These are phyloP conservation scores for Malurus melanocephalus DNA, from an alignment of 2,113 vertebrate species.

Conservation along the genomic window DNA sequence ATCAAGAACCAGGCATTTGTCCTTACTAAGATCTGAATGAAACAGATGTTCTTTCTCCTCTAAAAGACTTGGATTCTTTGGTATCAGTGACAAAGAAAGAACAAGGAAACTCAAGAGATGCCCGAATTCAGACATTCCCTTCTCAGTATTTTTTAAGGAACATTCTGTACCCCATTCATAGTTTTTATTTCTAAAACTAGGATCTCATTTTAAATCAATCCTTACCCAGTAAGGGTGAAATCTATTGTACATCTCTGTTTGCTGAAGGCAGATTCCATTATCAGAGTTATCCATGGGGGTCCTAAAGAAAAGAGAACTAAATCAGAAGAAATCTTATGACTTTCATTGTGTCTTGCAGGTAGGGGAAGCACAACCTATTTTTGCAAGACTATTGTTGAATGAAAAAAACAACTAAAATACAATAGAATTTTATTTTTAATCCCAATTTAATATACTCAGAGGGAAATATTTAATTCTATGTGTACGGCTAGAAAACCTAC, in stretches of 20 bases:
- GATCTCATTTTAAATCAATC: neutral
- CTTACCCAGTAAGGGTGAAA: neutral
- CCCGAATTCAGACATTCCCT: neutral
- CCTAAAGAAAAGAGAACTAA: neutral
- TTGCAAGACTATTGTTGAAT: neutral
- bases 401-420: neutral
- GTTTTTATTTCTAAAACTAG: neutral
- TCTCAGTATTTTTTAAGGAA: neutral
- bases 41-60: neutral
- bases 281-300: neutral
- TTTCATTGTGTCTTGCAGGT: neutral
- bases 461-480: neutral
- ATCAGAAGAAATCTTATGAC: neutral
- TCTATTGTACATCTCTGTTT: neutral
- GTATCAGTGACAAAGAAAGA: neutral
- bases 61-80: neutral
- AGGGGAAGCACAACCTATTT: neutral
- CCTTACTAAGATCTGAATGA: neutral
- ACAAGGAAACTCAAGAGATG: neutral
- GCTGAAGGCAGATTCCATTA: neutral
- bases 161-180: neutral
- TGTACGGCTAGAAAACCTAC: neutral
- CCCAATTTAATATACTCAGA: neutral
- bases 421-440: neutral
- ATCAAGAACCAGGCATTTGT: neutral